These are phyloP conservation scores for Troides aeacus DNA, from an alignment of 2,888 invertebrate species.

Conservation along the genomic window DNA sequence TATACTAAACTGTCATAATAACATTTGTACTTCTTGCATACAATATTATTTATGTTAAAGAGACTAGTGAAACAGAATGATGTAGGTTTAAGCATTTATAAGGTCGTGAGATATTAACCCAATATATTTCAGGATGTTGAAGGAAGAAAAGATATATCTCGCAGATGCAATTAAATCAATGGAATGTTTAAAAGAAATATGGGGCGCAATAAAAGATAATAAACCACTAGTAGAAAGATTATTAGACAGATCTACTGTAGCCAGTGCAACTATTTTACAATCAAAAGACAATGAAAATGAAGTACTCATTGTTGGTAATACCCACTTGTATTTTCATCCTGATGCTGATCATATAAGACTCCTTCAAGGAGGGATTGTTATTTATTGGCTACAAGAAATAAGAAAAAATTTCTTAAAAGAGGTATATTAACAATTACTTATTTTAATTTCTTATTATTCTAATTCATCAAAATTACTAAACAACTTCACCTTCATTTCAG, in stretches of 20 bases:
- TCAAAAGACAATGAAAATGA: constrained; percentile 78
- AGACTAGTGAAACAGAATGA: no score
- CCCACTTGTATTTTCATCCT: constrained; percentile 96
- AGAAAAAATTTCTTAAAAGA: constrained; percentile 56
- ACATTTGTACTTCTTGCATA: no score
- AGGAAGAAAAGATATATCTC: constrained; percentile 77
- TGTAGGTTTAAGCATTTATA: no score
- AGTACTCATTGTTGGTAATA: constrained; percentile 87
- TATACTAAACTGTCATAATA: no score
- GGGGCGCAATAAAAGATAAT: constrained; percentile 82
- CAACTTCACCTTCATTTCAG: constrained; percentile 39
- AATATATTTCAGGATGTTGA: constrained; percentile 65
- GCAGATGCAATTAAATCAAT: constrained; percentile 79
- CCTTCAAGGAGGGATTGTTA: constrained; percentile 88
- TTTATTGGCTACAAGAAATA: constrained; percentile 84
- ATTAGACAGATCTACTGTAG: constrained; percentile 82
- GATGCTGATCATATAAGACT: constrained; percentile 94
- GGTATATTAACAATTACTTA: constrained; percentile 40
- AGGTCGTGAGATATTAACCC: background rate
- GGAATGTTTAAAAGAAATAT: constrained; percentile 77
- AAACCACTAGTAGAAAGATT: constrained; percentile 79
- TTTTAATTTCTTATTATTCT: background rate
- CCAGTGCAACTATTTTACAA: constrained; percentile 82
- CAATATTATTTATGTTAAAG: no score
- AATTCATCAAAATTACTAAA: background rate